Base-by-base conservation (phyloP, 2,888 invertebrate genomes). In the Petrolisthes manimaculis region DNA sequence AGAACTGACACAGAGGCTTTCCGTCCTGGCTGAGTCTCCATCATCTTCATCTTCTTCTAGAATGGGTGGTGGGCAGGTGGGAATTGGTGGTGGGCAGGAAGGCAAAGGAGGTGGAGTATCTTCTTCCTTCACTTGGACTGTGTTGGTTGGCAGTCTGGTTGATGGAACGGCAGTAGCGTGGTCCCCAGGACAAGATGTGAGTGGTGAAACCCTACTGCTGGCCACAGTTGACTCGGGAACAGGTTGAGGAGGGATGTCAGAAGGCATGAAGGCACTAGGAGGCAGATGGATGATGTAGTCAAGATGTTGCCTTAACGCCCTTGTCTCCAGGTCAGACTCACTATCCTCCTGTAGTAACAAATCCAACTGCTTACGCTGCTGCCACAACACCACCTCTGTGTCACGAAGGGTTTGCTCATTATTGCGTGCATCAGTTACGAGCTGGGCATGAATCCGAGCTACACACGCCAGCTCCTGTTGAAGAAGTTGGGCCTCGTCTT, bases 221-320 rank as follows among this genome's bases (percentile, higher is more conserved):
- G 83, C 4, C 18, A 69, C 24, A 56, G 54, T 37, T 9, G 55
- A 12, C 4, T 74, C 14, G 5, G 80, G 24, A 18, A 53, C 71
- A 55, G 80, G 12, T 5, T 18, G 4, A 14, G 54, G 21, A 12
- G 74, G 81, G 5, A 53, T 61, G 9, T 83, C 86, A 37, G 56
- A 67, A 56, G 90, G 86, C n/a, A 89, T 71, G 75, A 90, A 90
- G 69, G 90, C 90, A n/a, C 89, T 88, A 53, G 90, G 90, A 53
- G 90, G 90, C 56, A 90, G 88, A 79, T 90, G 90, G 18, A 90
- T 86, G 61, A 90, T 90, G 69, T 90, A 90, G n/a, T 90, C 89
- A 2, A 90, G 84, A 53, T 90, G 89, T 67, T 89, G 80, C 51
- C 82, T 85, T 54, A 88, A 53, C 5, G 87, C 89, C 37, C 69